Conservation (phyloP, 2,113 vertebrate genomes). For the Muscicapa adusta region DNA sequence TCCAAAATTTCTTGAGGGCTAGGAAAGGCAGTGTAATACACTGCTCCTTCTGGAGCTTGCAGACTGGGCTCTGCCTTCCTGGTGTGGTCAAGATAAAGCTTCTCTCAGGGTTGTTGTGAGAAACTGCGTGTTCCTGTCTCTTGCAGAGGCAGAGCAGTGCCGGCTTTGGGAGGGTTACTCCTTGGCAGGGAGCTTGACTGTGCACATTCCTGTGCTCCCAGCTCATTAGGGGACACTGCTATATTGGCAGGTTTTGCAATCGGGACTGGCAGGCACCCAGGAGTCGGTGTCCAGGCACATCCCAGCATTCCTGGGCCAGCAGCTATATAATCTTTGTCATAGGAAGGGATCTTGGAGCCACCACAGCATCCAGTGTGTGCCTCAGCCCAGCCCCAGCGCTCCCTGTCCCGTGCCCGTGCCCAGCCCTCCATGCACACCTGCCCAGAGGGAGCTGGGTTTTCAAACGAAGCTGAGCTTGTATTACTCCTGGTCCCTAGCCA, state of each 20-base stretch:
- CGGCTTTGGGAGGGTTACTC: background rate
- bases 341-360: background rate
- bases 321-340: background rate
- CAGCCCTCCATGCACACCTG: background rate
- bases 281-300: background rate
- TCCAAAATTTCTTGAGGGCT: background rate
- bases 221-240: background rate
- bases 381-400: background rate
- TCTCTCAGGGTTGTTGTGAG: background rate
- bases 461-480: background rate
- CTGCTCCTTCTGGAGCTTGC: background rate
- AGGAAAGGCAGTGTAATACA: background rate
- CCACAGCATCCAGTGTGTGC: fast-evolving
- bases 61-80: background rate
- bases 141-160: background rate
- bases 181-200: background rate
- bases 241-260: slow-evolving; percentile 25
- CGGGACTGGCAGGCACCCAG: background rate
- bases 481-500: slow-evolving; percentile 23
- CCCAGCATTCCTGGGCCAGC: background rate
- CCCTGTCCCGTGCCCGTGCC: background rate
- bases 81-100: background rate
- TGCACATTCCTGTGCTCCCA: slow-evolving; percentile 15
- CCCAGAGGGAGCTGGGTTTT: background rate
- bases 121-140: background rate